Conservation (phyloP, 1,140 invertebrate species). For the Nasonia giraulti region DNA sequence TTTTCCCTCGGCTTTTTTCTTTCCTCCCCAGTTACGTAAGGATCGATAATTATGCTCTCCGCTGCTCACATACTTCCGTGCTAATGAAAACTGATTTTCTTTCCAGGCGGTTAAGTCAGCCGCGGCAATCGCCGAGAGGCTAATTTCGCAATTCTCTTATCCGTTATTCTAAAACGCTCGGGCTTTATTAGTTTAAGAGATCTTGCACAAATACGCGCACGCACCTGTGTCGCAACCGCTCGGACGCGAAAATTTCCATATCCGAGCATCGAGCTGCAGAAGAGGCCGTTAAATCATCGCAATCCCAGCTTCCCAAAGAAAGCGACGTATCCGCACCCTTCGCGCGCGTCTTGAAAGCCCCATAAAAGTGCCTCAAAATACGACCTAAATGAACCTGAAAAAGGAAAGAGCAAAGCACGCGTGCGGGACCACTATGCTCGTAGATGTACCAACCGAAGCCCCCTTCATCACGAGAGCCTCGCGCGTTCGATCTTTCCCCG, state of each 20-base stretch:
- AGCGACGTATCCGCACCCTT: neutral
- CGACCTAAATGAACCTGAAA: neutral
- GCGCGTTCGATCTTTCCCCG: slow-evolving; percentile 18
- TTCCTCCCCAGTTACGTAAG: neutral
- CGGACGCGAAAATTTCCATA: neutral
- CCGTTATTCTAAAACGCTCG: neutral
- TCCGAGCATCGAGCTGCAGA: neutral
- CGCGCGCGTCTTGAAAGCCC: neutral
- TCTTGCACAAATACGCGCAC: neutral
- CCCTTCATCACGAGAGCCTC: neutral
- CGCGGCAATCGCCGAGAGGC: neutral
- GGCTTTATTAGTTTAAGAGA: neutral
- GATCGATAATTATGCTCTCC: neutral
- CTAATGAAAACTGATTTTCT: slow-evolving; percentile 6
- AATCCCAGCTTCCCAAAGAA: neutral
- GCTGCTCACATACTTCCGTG: neutral
- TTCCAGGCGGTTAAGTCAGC: neutral
- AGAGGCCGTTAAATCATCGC: neutral
- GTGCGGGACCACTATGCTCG: too few species aligned
- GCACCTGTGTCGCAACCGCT: neutral
- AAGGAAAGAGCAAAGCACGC: neutral
- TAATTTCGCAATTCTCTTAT: neutral
- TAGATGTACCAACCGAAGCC: neutral
- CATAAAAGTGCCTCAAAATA: neutral
- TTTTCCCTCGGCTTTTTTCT: neutral